Evolutionary conservation across 2,888 invertebrate genomes (phyloP).

Genomic region (Eupithecia exiguata): DNA sequence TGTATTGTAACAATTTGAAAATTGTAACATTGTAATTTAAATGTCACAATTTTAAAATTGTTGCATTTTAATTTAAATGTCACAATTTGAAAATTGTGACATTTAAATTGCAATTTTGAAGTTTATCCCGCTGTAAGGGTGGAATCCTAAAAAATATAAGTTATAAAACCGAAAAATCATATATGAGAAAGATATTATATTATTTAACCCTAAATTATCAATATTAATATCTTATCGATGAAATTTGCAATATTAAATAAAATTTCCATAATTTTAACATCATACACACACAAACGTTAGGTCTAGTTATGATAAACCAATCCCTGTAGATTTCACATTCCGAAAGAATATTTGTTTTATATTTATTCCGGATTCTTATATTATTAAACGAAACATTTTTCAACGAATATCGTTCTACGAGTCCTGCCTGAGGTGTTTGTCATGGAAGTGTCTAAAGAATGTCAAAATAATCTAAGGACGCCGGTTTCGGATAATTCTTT

Average conservation of each 20-base stretch:
- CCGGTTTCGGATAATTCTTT: background rate
- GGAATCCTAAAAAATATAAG: background rate
- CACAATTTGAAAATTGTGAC: too few relatives aligned
- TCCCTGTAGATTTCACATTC: slow-evolving; percentile 30
- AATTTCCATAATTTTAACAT: slow-evolving; percentile 13
- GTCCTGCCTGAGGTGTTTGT: background rate
- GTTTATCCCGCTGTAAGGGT: background rate
- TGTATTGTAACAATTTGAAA: background rate
- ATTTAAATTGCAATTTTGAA: background rate
- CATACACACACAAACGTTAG: slow-evolving; percentile 2
- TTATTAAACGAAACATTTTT: background rate
- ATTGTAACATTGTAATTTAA: too few relatives aligned
- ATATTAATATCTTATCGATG: slow-evolving; percentile 5
- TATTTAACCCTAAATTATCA: slow-evolving; percentile 15
- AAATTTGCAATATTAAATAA: slow-evolving; percentile 18
- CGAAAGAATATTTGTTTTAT: slow-evolving; percentile 22
- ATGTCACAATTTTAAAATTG: too few relatives aligned
- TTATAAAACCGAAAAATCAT: background rate
- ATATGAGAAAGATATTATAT: slow-evolving; percentile 5
- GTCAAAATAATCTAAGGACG: background rate
- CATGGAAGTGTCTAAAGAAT: background rate
- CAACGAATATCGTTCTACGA: background rate
- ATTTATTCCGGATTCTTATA: background rate
- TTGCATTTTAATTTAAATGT: too few relatives aligned
- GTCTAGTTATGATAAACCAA: background rate